phyloP scores from a whole-genome alignment of 2,888 invertebrate species.

The Andrena bicolor region DNA sequence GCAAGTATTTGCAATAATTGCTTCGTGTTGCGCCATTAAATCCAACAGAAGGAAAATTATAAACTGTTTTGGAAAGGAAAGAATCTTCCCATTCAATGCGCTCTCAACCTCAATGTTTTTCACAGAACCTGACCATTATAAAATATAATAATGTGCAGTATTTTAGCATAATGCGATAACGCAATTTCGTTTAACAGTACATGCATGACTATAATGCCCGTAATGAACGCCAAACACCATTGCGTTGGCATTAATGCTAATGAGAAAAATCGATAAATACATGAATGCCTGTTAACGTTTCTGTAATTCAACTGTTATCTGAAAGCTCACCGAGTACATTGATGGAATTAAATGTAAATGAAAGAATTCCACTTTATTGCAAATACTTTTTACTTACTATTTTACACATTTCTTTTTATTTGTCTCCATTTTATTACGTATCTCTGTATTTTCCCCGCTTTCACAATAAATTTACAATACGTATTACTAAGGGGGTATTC shows the following conservation, averaged over 20 bases:
- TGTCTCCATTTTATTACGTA: slow-evolving; percentile 11
- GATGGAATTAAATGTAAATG: not conserved
- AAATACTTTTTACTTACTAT: slow-evolving; percentile 36
- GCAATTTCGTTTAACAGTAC: not conserved
- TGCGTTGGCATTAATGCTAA: not conserved
- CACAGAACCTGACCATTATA: not conserved
- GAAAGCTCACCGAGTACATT: not conserved
- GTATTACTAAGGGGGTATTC: not conserved
- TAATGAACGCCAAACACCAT: not conserved
- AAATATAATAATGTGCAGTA: not conserved
- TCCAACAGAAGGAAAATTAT: not conserved
- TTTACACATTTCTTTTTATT: slow-evolving; percentile 4
- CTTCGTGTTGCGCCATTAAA: not conserved
- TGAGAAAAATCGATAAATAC: not conserved
- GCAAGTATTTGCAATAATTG: slow-evolving; percentile 46
- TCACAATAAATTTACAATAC: slow-evolving; percentile 20
- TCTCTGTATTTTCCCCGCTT: not conserved
- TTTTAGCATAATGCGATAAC: not conserved
- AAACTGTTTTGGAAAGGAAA: not conserved
- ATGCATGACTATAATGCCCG: not conserved
- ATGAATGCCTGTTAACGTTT: not conserved
- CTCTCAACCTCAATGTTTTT: not conserved
- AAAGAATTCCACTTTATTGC: slow-evolving; percentile 29
- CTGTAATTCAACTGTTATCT: not conserved
- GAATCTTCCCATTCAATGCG: not conserved